phyloP scores from a whole-genome alignment of 2,113 vertebrate genomes.

The Xiphophorus maculatus region DNA sequence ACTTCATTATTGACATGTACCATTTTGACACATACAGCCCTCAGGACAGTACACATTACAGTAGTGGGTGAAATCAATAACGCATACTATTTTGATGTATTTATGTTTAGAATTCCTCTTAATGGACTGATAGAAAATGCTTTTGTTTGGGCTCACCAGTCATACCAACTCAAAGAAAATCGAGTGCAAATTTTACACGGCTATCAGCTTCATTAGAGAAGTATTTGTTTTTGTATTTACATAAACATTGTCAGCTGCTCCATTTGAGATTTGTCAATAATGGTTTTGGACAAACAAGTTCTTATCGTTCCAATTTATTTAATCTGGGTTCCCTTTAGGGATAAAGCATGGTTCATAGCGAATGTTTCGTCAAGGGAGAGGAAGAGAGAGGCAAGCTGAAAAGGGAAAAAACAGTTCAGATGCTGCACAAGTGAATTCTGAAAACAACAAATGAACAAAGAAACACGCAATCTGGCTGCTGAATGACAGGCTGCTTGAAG shows the following conservation, averaged over 20 bases:
- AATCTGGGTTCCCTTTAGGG: not conserved
- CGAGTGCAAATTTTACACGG: not conserved
- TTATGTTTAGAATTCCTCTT: not conserved
- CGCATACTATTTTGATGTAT: not conserved
- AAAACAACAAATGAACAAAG: constrained; percentile 50
- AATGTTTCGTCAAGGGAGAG: constrained; percentile 17
- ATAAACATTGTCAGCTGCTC: not conserved
- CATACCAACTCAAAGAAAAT: not conserved
- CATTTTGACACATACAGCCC: constrained; percentile 5
- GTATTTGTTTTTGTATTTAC: not conserved
- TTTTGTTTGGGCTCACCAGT: constrained; percentile 14
- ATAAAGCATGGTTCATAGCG: not conserved
- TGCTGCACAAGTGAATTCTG: not conserved
- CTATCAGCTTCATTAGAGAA: not conserved
- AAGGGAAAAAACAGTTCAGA: constrained; percentile 1
- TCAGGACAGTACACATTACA: not conserved
- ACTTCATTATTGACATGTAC: not conserved
- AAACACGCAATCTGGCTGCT: constrained; percentile 33
- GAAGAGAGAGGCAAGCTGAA: not conserved
- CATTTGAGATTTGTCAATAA: not conserved
- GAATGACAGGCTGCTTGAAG: constrained; percentile 45
- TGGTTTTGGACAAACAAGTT: not conserved
- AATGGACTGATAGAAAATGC: not conserved
- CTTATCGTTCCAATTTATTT: constrained; percentile 1
- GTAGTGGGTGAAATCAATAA: not conserved